phyloP scores from a whole-genome alignment of 1,140 invertebrate species.

The Heliconius congener region DNA sequence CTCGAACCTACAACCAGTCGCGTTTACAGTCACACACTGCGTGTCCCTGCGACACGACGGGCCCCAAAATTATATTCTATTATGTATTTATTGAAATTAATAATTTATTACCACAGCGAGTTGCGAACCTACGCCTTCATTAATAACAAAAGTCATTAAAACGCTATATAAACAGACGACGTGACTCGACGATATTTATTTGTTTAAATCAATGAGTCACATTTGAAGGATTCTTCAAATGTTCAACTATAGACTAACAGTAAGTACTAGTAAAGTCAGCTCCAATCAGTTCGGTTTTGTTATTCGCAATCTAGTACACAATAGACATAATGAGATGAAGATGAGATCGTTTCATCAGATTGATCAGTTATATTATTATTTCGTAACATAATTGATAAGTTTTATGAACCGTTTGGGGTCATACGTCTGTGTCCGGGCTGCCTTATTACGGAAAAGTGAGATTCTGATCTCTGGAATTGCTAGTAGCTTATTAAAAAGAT shows the following conservation, averaged over 20 bases:
- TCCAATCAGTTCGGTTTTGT: slow-evolving; percentile 17
- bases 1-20: no score
- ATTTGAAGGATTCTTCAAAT: slow-evolving; percentile 17
- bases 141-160: slow-evolving; percentile 10
- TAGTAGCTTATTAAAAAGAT: no score
- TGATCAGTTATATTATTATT: background rate
- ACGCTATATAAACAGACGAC: background rate
- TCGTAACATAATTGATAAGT: background rate
- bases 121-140: background rate
- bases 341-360: slow-evolving; percentile 9
- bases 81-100: background rate
- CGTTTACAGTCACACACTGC: no score
- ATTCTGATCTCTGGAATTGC: no score
- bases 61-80: no score
- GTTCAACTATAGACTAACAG: background rate
- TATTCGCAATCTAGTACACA: slow-evolving; percentile 19
- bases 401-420: no score
- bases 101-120: background rate
- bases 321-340: slow-evolving; percentile 21
- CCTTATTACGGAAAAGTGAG: no score
- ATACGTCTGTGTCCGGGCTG: background rate
- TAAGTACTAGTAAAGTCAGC: background rate
- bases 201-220: slow-evolving; percentile 19
- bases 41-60: no score
- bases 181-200: slow-evolving; percentile 8